Percentiles rank a stretch among this genome's conserved stretches.
Conservation (phyloP, 2,113 vertebrate genomes). For the Eulacestoma nigropectus region DNA sequence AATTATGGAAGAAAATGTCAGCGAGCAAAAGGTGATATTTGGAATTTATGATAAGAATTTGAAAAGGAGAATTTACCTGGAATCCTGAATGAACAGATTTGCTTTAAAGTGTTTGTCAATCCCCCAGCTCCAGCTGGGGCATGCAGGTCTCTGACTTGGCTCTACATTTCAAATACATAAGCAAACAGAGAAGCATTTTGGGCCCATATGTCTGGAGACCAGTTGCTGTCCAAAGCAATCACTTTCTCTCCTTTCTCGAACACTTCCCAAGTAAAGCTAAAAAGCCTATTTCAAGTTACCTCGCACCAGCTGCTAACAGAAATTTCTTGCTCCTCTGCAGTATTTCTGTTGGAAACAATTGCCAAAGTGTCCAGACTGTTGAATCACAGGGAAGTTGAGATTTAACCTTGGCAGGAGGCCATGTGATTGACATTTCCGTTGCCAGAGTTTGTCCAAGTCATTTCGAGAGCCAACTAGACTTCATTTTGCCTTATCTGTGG, state of each 20-base stretch:
- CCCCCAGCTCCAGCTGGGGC: not conserved
- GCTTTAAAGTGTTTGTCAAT: not conserved
- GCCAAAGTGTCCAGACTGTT: conserved; percentile 14
- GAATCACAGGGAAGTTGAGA: conserved; percentile 31
- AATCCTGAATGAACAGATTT: not conserved
- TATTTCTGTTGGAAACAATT: conserved; percentile 37
- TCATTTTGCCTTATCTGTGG: conserved; percentile 67
- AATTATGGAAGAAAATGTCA: not conserved
- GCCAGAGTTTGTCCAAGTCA: conserved; percentile 51
- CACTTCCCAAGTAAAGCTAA: not conserved
- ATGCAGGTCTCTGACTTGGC: not conserved
- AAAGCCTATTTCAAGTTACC: not conserved
- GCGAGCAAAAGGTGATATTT: not conserved
- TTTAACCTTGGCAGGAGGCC: conserved; percentile 60
- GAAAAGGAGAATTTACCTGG: not conserved
- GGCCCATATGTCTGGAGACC: not conserved
- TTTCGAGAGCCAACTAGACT: conserved; percentile 61
- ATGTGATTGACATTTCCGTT: conserved; percentile 70
- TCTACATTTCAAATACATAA: not conserved
- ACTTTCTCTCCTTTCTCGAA: not conserved
- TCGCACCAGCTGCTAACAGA: not conserved
- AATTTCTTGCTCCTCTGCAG: conserved; percentile 1
- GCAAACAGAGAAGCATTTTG: not conserved
- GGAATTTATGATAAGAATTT: not conserved
- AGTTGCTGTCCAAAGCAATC: not conserved